Evolutionary conservation across 2,888 invertebrate species (phyloP), one percentile per base, ranked within the genome.

Genomic region (Labia minor): DNA sequence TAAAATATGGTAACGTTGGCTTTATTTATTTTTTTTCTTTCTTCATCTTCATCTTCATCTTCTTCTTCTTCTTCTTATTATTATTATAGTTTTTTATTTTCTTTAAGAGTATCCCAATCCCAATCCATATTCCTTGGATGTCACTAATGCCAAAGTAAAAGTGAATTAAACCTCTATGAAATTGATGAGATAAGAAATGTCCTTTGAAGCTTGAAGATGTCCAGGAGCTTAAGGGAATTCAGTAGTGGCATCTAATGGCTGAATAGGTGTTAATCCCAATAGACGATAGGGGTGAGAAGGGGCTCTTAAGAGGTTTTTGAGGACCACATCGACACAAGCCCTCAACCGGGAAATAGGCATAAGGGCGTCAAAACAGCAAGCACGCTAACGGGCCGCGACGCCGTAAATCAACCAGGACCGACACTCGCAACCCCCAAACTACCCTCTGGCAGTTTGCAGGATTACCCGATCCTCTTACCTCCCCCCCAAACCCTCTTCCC

Each of bases 321-420:
- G 49, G 14, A 11, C 14, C 16, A 49, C 49, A 49, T 16, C 49
- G 26, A 49, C 8, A 14, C 49, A 49, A 11, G 49, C 16, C 49
- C 16, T n/a, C 49, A 16, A 49, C 49, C 14, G 49, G 14, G 49
- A 49, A 16, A n/a, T 49, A 4, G 49, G n/a, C 49, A 49, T 49
- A n/a, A 26, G 49, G 16, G 49, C 49, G 49, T 49, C 49, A 49
- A 49, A 49, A 49, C 49, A 16, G 26, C 26, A 49, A 49, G 49
- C 49, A 14, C 49, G 49, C 49, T 49, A 49, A 49, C 49, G 49
- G 49, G 49, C 49, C 49, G 16, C n/a, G 49, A 49, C 49, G 49
- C 49, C 49, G 49, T 49, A 49, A 49, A 49, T 49, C 49, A 49
- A 49, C 49, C 14, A n/a, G 4, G 2, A 49, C 49, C 14, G n/a